phyloP scores from a whole-genome alignment of 2,113 vertebrate species.

The Rostratula benghalensis region DNA sequence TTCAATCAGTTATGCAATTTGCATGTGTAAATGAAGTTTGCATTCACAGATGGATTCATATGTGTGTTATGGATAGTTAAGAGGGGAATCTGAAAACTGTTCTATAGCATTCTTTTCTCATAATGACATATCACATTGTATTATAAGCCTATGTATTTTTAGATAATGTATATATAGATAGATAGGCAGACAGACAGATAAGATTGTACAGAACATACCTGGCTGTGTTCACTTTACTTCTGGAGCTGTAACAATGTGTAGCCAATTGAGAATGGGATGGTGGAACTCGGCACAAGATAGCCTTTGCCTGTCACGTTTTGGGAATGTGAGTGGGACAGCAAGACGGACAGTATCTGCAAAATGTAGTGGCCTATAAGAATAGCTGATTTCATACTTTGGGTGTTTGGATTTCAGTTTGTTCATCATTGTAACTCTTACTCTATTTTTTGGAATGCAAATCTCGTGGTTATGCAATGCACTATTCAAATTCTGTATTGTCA shows the following conservation, averaged over 20 bases:
- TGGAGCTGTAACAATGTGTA: not conserved
- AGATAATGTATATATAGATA: not conserved
- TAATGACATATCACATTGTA: not conserved
- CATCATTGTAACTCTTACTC: not conserved
- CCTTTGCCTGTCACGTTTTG: not conserved
- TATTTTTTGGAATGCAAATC: not conserved
- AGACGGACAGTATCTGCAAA: not conserved
- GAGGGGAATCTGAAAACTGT: not conserved
- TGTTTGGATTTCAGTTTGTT: not conserved
- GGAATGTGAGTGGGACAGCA: not conserved
- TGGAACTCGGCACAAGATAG: not conserved
- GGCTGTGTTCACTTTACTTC: not conserved
- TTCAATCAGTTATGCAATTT: not conserved
- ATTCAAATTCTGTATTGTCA: not conserved
- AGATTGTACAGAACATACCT: not conserved
- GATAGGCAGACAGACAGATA: not conserved
- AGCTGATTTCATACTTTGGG: not conserved
- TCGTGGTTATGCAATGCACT: slow-evolving; percentile 3
- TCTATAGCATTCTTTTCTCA: not conserved
- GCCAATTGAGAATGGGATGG: not conserved
- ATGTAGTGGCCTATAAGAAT: not conserved
- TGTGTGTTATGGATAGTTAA: not conserved
- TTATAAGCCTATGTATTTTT: not conserved
- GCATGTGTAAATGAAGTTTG: not conserved
- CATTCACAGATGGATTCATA: not conserved